Evolutionary conservation across 2,888 invertebrate genomes (phyloP).

Genomic region (Aradus depressus): DNA sequence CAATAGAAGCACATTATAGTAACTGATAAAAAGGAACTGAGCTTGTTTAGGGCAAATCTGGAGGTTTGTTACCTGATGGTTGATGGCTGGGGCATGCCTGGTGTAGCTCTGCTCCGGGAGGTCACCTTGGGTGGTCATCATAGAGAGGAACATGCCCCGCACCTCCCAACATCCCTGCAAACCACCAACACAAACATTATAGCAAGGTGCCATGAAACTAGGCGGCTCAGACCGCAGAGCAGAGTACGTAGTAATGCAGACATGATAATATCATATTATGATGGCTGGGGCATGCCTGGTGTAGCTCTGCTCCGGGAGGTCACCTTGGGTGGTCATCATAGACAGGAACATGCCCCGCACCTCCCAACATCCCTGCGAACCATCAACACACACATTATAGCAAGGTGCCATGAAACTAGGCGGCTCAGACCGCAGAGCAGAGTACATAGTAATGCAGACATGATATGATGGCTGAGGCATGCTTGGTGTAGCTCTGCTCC

Average conservation of each 20-base stretch:
- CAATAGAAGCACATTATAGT: slow-evolving; percentile 7
- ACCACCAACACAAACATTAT: slow-evolving; percentile 11
- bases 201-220: too few species aligned
- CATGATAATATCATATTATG: too few species aligned
- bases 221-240: too few species aligned
- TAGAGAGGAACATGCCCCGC: slow-evolving; percentile 32
- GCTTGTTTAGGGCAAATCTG: slow-evolving; percentile 4
- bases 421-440: too few species aligned
- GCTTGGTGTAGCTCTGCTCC: slow-evolving; percentile 14
- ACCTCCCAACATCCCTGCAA: slow-evolving; percentile 27
- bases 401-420: too few species aligned
- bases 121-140: slow-evolving; percentile 31
- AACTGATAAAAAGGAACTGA: slow-evolving; percentile 18
- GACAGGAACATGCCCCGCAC: slow-evolving; percentile 32
- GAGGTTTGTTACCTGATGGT: slow-evolving; percentile 16
- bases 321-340: slow-evolving; percentile 31
- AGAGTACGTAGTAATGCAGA: too few species aligned
- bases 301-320: slow-evolving; percentile 24
- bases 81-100: slow-evolving; percentile 15
- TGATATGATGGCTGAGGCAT: slow-evolving; percentile 12
- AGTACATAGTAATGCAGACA: too few species aligned
- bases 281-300: slow-evolving; percentile 14
- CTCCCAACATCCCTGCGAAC: slow-evolving; percentile 27
- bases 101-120: slow-evolving; percentile 22
- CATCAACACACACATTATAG: slow-evolving; percentile 7